These are phyloP conservation scores for Lagopus leucura DNA, from an alignment of 2,113 vertebrate species.

Conservation along the genomic window DNA sequence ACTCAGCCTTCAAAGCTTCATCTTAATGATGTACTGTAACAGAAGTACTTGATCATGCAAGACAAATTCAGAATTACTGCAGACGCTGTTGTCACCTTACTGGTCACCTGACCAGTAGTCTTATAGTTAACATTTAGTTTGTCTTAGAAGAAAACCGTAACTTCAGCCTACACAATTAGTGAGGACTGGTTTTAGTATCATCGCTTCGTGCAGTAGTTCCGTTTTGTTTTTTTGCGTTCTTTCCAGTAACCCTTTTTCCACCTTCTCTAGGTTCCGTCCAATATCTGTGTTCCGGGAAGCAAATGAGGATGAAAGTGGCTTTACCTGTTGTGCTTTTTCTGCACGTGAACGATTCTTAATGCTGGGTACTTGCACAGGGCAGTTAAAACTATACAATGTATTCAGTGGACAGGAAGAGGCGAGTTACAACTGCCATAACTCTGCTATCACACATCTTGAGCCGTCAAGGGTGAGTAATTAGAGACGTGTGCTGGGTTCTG, in stretches of 20 bases:
- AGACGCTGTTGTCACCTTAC: not conserved
- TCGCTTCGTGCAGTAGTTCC: not conserved
- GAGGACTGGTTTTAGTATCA: not conserved
- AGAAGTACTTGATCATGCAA: not conserved
- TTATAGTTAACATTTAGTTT: not conserved
- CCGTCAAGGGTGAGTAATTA: constrained; percentile 88
- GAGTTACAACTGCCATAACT: constrained; percentile 96
- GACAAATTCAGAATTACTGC: not conserved
- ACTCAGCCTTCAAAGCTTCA: not conserved
- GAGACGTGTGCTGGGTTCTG: not conserved
- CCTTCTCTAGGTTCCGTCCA: constrained; percentile 89
- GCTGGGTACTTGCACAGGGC: constrained; percentile 96
- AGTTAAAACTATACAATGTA: constrained; percentile 97
- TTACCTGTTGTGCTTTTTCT: constrained; percentile 97
- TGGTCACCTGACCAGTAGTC: not conserved
- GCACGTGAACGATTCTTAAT: constrained; percentile 97
- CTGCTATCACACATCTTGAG: constrained; percentile 96
- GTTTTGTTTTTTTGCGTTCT: not conserved
- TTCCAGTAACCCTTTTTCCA: not conserved
- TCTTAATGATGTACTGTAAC: not conserved
- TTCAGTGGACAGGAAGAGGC: constrained; percentile 98
- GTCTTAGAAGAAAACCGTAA: not conserved
- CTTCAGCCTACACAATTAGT: not conserved
- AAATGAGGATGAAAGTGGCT: constrained; percentile 97
- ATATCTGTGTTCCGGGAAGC: constrained; percentile 98